Evolutionary conservation across 1,140 invertebrate species (phyloP), one percentile per base, ranked within the genome.

Genomic region (Procambarus virginalis): DNA sequence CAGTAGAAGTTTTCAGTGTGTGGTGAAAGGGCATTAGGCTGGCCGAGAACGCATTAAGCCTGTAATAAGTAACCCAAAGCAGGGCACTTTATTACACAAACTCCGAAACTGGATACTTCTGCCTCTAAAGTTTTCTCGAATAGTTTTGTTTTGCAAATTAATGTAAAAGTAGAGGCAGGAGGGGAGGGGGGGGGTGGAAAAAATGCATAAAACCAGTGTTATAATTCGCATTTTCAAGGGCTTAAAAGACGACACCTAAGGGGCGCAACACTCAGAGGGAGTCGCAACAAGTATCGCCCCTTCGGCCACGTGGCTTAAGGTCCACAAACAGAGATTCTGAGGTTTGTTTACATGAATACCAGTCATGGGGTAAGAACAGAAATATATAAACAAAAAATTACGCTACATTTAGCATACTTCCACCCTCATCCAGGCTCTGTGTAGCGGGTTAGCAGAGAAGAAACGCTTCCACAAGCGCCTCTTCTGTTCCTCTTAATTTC

Each of bases 121-220:
- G 68, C 68, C 22, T 73, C 68, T 73, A 73, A 73, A 73, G n/a
- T 73, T 75, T 64, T 51, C 82, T 84, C 82, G 68, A 84, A 76
- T 84, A 76, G 82, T 76, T 60, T 84, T 84, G 82, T 84, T 84
- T 84, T 84, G 82, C 82, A 84, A 84, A 84, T 84, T 84, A 84
- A 84, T 84, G 82, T 84, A 84, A 84, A 84, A 84, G 73, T 77
- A 73, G 51, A 60, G 51, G 75, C 49, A 12, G 51, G 1, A 12
- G 51, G 51, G 12, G 51, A 55, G 51, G 12, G 51, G 51, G 51
- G 12, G 51, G 51, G 12, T 9, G 12, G 48, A 76, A 86, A 77
- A 73, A 45, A 75, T 51, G 60, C n/a, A 73, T 84, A 84, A 76
- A 84, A 76, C 82, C 70, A 84, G 82, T 84, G 34, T 84, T 76